These are phyloP conservation scores for Phodopus roborovskii DNA, from an alignment of 2,113 vertebrate species.

Conservation along the genomic window DNA sequence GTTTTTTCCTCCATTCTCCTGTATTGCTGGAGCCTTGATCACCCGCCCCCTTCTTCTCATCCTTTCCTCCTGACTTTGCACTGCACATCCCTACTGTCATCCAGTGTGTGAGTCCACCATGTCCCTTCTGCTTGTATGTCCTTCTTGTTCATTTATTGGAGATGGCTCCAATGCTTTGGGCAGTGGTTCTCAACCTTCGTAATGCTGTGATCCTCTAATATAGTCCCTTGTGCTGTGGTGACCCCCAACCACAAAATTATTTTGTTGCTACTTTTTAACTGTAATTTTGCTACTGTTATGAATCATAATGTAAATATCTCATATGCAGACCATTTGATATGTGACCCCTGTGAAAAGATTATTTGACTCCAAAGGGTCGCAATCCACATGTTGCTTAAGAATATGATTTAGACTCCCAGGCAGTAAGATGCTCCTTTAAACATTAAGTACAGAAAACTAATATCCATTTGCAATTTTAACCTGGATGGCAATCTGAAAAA, in stretches of 20 bases:
- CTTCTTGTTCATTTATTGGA: neutral
- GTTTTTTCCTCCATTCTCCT: neutral
- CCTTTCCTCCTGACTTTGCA: neutral
- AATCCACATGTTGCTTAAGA: neutral
- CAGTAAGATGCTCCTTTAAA: neutral
- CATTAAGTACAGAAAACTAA: neutral
- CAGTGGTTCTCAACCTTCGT: no score
- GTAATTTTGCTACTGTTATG: no score
- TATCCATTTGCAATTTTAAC: neutral
- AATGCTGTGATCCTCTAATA: no score
- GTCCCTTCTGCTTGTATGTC: neutral
- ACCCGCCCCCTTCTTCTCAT: neutral
- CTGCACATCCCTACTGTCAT: neutral
- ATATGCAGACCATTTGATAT: no score
- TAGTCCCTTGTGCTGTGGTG: no score
- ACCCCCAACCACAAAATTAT: no score
- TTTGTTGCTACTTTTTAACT: no score
- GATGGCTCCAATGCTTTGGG: neutral
- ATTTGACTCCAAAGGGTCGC: no score
- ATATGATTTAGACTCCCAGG: neutral
- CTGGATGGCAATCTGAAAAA: neutral
- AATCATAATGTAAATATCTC: no score
- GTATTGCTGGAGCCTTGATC: neutral
- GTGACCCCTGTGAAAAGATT: no score
- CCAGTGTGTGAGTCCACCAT: no score